Percentiles rank a stretch among this genome's conserved stretches.
Conservation (phyloP, 1,140 invertebrate species). For the Patella vulgata region DNA sequence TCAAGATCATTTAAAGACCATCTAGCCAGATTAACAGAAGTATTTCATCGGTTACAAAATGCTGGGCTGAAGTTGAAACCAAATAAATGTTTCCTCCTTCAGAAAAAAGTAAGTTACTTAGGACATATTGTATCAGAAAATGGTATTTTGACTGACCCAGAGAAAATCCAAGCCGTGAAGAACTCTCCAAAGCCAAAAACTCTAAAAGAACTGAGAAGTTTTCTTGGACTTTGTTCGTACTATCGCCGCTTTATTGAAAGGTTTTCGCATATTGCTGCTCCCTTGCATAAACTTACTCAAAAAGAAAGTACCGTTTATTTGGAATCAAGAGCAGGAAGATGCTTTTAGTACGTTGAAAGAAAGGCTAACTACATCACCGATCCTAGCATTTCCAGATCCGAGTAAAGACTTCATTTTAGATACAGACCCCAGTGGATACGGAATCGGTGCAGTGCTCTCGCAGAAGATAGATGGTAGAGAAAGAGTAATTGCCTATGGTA, state of each 20-base stretch:
- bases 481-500: slow-evolving; percentile 29
- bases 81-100: slow-evolving; percentile 39
- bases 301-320: slow-evolving; percentile 24
- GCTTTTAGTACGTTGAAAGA: slow-evolving; percentile 28
- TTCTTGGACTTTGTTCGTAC: slow-evolving; percentile 29
- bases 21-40: slow-evolving; percentile 21
- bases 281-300: slow-evolving; percentile 31
- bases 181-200: slow-evolving; percentile 20
- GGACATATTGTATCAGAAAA: slow-evolving; percentile 30
- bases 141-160: slow-evolving; percentile 16
- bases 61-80: slow-evolving; percentile 33
- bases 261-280: slow-evolving; percentile 31
- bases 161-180: slow-evolving; percentile 19
- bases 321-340: slow-evolving; percentile 22
- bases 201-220: slow-evolving; percentile 20
- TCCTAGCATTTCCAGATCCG: slow-evolving; percentile 24
- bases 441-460: slow-evolving; percentile 44
- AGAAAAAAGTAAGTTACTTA: slow-evolving; percentile 25
- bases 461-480: slow-evolving; percentile 34
- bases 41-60: slow-evolving; percentile 32
- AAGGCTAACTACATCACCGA: slow-evolving; percentile 20
- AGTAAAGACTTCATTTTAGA: slow-evolving; percentile 27
- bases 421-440: slow-evolving; percentile 33
- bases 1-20: slow-evolving; percentile 20
- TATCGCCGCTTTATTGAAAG: slow-evolving; percentile 20